phyloP scores from a whole-genome alignment of 1,140 invertebrate genomes.

The Chironomus tepperi region DNA sequence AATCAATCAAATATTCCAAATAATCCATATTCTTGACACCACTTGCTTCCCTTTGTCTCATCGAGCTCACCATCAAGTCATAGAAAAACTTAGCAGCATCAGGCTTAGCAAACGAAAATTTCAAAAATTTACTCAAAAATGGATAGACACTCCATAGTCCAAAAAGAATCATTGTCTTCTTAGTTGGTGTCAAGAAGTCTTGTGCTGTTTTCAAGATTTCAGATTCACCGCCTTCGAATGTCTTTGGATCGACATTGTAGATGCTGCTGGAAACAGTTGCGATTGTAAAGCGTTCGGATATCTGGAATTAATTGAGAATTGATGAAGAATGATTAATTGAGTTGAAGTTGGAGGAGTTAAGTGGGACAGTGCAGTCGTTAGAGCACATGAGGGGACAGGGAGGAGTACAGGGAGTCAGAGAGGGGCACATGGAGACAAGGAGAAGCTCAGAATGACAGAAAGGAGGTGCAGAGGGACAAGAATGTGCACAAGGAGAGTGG shows the following conservation, averaged over 20 bases:
- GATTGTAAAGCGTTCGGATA: background rate
- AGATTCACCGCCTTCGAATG: background rate
- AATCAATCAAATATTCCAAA: background rate
- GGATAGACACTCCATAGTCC: background rate
- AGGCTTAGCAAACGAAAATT: background rate
- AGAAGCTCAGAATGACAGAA: no score
- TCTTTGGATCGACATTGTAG: conserved; percentile 16
- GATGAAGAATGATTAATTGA: background rate
- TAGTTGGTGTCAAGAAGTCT: background rate
- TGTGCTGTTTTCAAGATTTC: background rate
- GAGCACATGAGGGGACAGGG: no score
- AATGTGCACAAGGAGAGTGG: no score
- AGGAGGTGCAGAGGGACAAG: no score
- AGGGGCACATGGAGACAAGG: no score
- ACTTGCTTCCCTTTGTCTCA: background rate
- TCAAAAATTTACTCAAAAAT: background rate
- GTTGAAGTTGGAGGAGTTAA: no score
- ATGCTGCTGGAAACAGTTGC: background rate
- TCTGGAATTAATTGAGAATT: background rate
- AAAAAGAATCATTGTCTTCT: background rate
- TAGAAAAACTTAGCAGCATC: background rate
- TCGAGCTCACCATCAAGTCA: background rate
- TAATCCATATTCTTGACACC: background rate
- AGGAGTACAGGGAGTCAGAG: no score
- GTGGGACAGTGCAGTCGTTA: no score